These are phyloP conservation scores for Ceryle rudis DNA, from an alignment of 2,797 vertebrate species.

Conservation along the genomic window DNA sequence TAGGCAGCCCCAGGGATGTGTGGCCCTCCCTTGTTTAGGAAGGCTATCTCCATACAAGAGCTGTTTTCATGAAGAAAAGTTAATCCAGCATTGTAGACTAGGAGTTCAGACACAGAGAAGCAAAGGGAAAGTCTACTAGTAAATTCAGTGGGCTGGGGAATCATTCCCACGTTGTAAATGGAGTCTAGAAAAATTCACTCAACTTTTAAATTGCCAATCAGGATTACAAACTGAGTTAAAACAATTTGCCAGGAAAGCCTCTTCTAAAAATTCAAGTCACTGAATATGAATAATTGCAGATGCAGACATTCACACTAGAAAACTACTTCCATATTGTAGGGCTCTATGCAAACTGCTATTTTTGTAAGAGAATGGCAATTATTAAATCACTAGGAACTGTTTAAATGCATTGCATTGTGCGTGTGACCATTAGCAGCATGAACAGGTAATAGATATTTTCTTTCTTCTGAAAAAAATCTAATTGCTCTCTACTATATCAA, in stretches of 20 bases:
- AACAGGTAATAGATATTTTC: constrained; percentile 48
- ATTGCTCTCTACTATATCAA: background rate
- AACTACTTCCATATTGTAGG: background rate
- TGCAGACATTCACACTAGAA: constrained; percentile 2
- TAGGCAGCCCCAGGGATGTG: background rate
- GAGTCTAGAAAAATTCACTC: constrained; percentile 2
- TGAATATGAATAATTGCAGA: constrained; percentile 39
- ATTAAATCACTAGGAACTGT: constrained; percentile 35
- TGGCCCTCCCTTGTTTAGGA: background rate
- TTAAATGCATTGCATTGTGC: constrained; percentile 19
- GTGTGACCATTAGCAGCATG: constrained; percentile 24
- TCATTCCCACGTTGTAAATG: background rate
- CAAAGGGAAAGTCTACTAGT: constrained; percentile 1
- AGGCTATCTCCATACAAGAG: background rate
- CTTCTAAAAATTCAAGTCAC: constrained; percentile 37
- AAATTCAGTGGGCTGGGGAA: constrained; percentile 22
- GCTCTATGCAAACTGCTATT: constrained; percentile 12
- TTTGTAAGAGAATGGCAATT: constrained; percentile 48
- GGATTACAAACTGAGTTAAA: constrained; percentile 27
- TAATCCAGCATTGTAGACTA: background rate
- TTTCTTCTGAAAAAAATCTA: constrained; percentile 41
- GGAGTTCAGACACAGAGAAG: background rate
- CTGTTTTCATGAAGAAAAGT: background rate
- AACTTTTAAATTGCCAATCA: constrained; percentile 35
- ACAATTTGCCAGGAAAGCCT: background rate